A percentile compares a stretch with the other conserved stretches of the same genome.
These are phyloP conservation scores for Heterocephalus glaber DNA, from an alignment of 2,113 vertebrate species.

Conservation along the genomic window DNA sequence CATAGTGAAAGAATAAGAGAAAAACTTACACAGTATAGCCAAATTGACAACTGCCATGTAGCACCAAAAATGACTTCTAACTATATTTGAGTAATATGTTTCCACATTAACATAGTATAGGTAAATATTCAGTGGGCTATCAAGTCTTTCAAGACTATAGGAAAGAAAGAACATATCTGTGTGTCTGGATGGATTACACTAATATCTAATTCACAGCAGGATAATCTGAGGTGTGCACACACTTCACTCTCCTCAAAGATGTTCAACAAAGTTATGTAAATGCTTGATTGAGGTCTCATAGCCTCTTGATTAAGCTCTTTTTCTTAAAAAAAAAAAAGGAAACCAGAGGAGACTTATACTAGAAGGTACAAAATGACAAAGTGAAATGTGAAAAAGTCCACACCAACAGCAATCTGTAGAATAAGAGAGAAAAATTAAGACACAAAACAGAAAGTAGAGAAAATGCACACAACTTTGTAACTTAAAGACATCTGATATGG, in stretches of 20 bases:
- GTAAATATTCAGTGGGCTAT: neutral
- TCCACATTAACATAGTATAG: neutral
- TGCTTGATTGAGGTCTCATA: neutral
- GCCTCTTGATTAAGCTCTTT: neutral
- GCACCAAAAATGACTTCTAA: conserved; percentile 24
- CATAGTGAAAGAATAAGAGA: neutral
- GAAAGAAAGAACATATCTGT: neutral
- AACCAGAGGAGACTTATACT: neutral
- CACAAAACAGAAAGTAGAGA: conserved; percentile 28
- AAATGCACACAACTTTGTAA: neutral
- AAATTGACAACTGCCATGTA: neutral
- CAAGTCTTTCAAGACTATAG: neutral
- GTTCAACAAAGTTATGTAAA: neutral
- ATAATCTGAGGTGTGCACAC: neutral
- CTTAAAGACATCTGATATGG: neutral
- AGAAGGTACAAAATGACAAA: neutral
- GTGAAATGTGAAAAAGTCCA: neutral
- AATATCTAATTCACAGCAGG: neutral
- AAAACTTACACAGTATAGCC: neutral
- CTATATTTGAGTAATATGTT: neutral
- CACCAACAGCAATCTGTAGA: neutral
- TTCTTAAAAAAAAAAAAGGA: neutral
- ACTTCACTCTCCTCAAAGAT: conserved; percentile 1
- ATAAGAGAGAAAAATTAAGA: neutral
- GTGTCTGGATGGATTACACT: neutral